Conservation (phyloP, 1,140 invertebrate genomes). For the Caerostris extrusa region DNA sequence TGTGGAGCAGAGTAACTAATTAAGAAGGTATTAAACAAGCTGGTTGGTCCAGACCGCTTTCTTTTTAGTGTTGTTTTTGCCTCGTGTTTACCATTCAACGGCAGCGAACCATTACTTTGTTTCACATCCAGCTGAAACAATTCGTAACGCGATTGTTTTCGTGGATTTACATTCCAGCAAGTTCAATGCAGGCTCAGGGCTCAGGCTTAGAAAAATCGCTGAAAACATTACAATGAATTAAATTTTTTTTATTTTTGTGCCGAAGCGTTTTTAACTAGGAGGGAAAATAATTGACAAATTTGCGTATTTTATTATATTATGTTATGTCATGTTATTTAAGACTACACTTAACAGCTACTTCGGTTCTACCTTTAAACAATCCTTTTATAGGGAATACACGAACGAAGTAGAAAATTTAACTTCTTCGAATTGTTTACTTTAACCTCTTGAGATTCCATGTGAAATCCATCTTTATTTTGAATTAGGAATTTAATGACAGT, state of each 20-base stretch:
- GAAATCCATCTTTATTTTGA: too few species aligned
- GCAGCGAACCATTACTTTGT: slow-evolving; percentile 30
- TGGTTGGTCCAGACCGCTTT: slow-evolving; percentile 4
- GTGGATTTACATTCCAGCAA: slow-evolving; percentile 23
- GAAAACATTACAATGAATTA: not conserved
- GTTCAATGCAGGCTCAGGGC: not conserved
- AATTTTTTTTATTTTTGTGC: slow-evolving; percentile 2
- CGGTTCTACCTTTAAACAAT: too few species aligned
- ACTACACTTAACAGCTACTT: too few species aligned
- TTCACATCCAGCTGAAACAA: slow-evolving; percentile 22
- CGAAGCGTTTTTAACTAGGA: not conserved
- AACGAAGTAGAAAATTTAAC: too few species aligned
- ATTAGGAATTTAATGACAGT: too few species aligned
- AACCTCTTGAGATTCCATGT: too few species aligned
- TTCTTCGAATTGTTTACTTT: too few species aligned
- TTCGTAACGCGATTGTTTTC: slow-evolving; percentile 10
- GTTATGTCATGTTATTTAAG: too few species aligned
- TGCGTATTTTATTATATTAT: not conserved
- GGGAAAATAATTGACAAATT: not conserved
- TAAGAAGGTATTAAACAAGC: slow-evolving; percentile 76
- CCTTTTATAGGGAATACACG: too few species aligned
- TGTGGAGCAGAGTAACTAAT: slow-evolving; percentile 72
- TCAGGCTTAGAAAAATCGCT: not conserved
- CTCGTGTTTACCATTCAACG: slow-evolving; percentile 29
- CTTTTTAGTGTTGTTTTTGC: slow-evolving; percentile 47